Evolutionary conservation across 2,113 vertebrate species (phyloP).

Genomic region (Plecturocebus donacophilus): DNA sequence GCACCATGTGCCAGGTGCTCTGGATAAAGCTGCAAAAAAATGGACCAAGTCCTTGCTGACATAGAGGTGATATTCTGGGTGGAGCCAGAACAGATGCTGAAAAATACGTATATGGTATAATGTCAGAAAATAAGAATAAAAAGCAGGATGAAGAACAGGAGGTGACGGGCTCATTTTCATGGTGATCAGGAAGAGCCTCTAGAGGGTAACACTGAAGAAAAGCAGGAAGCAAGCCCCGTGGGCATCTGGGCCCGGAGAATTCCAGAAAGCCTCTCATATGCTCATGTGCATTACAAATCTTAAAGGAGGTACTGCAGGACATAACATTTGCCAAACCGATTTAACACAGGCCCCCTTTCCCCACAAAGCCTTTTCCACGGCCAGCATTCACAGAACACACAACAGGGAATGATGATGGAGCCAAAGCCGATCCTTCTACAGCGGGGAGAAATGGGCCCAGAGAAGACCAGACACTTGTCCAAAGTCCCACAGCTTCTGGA

Average conservation of each 20-base stretch:
- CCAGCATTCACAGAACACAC: neutral
- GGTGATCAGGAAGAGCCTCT: neutral
- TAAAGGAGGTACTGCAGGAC: neutral
- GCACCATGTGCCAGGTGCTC: constrained; percentile 2
- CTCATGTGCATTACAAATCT: neutral
- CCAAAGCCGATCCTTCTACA: neutral
- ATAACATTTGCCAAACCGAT: neutral
- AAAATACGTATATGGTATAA: neutral
- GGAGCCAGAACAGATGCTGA: neutral
- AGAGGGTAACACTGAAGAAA: neutral
- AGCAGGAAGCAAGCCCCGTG: neutral
- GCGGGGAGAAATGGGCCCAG: neutral
- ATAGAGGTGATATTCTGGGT: neutral
- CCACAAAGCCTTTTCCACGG: neutral
- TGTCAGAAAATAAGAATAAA: neutral
- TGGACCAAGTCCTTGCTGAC: neutral
- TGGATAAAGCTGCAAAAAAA: neutral
- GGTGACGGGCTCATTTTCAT: too few species aligned
- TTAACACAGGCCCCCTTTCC: neutral
- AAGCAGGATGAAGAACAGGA: neutral
- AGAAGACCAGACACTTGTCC: neutral
- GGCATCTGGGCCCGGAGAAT: neutral
- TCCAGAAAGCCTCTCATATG: neutral
- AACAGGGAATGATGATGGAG: neutral
- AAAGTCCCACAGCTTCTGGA: constrained; percentile 62